Base-by-base conservation (phyloP, 2,113 vertebrate species). In the Percopsis transmontana region DNA sequence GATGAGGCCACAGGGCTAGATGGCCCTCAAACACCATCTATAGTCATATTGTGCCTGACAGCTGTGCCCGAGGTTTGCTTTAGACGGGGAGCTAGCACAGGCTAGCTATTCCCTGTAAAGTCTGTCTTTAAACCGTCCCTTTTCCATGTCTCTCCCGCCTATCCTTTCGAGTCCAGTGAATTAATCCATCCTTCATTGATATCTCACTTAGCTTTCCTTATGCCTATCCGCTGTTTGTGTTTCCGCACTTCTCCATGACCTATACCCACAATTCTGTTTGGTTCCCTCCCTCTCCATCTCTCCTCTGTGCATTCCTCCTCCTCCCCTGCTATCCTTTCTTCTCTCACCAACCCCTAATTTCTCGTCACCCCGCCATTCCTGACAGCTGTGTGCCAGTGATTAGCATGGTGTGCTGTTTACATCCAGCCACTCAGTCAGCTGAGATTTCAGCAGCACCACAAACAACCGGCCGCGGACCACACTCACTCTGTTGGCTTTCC, bases 51-150 rank as follows among this genome's bases (percentile, higher is more conserved):
- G 44, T 63, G 73, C 55, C 69, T 72, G 63, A 63, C 47, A 67
- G 62, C 79, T 57, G 41, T 74, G 76, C 45, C 81, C 75, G 76
- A 62, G 66, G 74, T 68, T 66, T 67, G 74, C 74, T 63, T 38
- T 39, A 63, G 71, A 72, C 69, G 14, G 11, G 47, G 16, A 45
- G 59, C 54, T 68, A 57, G 58, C 39, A 33, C 44, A 61, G 21
- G 15, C 45, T 8, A 21, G 39, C n/a, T 44, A 42, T 51, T 68
- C 63, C 44, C 59, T 57, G 15, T 44, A 39, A 71, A 66, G 41
- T 24, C 47, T 19, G 19, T 23, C 24, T 0, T 7, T 11, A 51
- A 23, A 58, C 47, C 41, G 20, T 24, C 40, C 33, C 23, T 52
- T 2, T 41, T 15, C 69, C 71, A 60, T 62, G 24, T 58, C 15